These are phyloP conservation scores for Larimichthys crocea DNA, from an alignment of 2,113 vertebrate genomes.

Conservation along the genomic window DNA sequence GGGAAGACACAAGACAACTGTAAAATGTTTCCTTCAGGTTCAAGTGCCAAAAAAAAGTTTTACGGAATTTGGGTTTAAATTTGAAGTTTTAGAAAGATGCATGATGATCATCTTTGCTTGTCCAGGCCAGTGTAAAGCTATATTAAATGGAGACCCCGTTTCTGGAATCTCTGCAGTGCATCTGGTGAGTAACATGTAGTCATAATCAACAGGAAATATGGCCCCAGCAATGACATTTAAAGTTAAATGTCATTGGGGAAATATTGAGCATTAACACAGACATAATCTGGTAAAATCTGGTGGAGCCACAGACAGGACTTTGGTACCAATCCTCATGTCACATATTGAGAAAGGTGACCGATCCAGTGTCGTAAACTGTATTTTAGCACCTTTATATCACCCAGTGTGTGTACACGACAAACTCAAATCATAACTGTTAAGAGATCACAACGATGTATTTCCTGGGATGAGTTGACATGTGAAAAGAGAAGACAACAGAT, in stretches of 20 bases:
- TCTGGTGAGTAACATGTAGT: not conserved
- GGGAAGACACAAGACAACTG: not conserved
- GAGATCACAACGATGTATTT: not conserved
- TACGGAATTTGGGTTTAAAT: not conserved
- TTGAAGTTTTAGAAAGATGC: not conserved
- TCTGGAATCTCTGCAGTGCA: not conserved
- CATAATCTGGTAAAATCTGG: too few relatives aligned
- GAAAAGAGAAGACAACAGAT: conserved; percentile 34
- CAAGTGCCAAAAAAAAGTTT: conserved; percentile 22
- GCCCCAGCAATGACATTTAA: too few relatives aligned
- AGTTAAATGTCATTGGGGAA: too few relatives aligned
- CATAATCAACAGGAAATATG: not conserved
- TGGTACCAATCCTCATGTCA: conserved; percentile 26
- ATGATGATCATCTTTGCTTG: not conserved
- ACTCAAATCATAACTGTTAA: conserved; percentile 23
- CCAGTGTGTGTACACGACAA: conserved; percentile 8
- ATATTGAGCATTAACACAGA: too few relatives aligned
- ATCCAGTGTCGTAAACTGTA: conserved; percentile 10
- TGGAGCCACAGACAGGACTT: conserved; percentile 5
- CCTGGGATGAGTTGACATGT: conserved; percentile 36
- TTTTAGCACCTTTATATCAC: conserved; percentile 44
- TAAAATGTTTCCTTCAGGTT: conserved; percentile 10
- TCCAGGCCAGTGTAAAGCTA: not conserved
- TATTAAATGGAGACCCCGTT: not conserved
- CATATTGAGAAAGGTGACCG: not conserved